Percentiles rank a stretch among this genome's conserved stretches.
Evolutionary conservation across 2,888 invertebrate species (phyloP).

Genomic region (Drosophila mimica): DNA sequence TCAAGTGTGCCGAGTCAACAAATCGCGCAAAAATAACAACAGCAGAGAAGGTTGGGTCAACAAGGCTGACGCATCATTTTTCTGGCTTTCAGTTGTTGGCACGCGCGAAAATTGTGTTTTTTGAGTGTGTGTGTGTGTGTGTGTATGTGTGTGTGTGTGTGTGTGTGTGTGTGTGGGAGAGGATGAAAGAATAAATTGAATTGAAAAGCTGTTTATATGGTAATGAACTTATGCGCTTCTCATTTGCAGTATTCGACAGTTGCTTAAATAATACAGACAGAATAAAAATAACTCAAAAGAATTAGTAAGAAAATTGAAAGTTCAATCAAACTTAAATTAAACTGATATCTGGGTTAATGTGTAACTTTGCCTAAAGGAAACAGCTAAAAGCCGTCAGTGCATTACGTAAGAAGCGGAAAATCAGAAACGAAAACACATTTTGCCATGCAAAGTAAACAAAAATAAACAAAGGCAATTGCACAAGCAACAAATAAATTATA

Average conservation of each 20-base stretch:
- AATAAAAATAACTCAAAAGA: background rate
- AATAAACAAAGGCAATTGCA: slow-evolving; percentile 30
- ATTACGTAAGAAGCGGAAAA: slow-evolving; percentile 49
- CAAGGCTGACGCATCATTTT: slow-evolving; percentile 36
- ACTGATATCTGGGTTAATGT: slow-evolving; percentile 2
- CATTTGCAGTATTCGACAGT: slow-evolving; percentile 54
- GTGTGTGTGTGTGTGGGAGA: background rate
- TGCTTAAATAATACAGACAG: slow-evolving; percentile 6
- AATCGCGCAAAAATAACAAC: slow-evolving; percentile 1
- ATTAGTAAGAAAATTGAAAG: background rate
- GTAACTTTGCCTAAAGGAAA: slow-evolving; percentile 30
- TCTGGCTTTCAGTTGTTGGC: slow-evolving; percentile 34
- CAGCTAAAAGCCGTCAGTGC: background rate
- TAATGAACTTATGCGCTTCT: slow-evolving; percentile 53
- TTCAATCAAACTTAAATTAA: background rate
- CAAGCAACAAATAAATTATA: slow-evolving; percentile 22
- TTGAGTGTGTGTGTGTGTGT: background rate
- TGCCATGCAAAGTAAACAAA: slow-evolving; percentile 35
- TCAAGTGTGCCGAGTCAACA: slow-evolving; percentile 34
- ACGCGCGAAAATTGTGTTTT: slow-evolving; percentile 55
- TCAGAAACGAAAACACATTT: background rate
- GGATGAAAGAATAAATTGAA: slow-evolving; percentile 28
- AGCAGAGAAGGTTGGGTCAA: slow-evolving; percentile 12
- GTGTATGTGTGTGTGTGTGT: background rate
- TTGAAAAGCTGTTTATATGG: slow-evolving; percentile 67